Evolutionary conservation across 2,888 invertebrate genomes (phyloP), one percentile per base, ranked within the genome.

Genomic region (Vandiemenella viatica): DNA sequence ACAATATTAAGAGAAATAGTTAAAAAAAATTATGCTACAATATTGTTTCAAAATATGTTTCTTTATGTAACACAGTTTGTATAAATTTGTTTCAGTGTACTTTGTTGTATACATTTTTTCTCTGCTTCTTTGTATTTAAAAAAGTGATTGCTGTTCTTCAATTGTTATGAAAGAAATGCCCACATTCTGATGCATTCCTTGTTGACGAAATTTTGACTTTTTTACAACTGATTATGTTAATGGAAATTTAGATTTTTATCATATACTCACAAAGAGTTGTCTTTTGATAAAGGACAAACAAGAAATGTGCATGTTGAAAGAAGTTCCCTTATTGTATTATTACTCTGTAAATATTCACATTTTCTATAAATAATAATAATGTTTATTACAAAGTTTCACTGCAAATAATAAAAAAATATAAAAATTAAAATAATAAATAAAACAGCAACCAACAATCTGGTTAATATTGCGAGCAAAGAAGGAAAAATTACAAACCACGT

Each of bases 301-400:
- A 50, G 48, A 37, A 46, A 52, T 45, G 49, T 52, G 54, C 54
- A 54, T 54, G 54, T 50, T 46, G 46, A 52, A 48, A 45, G 19
- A 48, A 49, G 43, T 52, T 52, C 54, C 54, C 52, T 50, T 49
- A 50, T 49, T 51, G 49, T 54, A 51, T 51, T 53, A 49, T 48
- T 49, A 52, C 49, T 52, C 54, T 54, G 54, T 54, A 54, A 26
- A 54, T 52, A 54, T 52, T 52, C 52, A 52, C 52, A 50, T 54
- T 54, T 52, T 52, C 54, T 54, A 52, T 54, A 50, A 54, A 54
- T 54, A 51, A 53, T 53, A 50, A 51, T 53, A 53, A 51, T 40
- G 50, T 53, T 53, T 51, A 53, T 51, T 53, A 53, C 53, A 51
- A 51, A 50, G 49, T 51, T 47, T 51, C 50, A 53, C 53, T 45